A percentile compares a stretch with the other conserved stretches of the same genome.
Conservation (phyloP, 2,888 invertebrate genomes). For the Clusia tigrina region DNA sequence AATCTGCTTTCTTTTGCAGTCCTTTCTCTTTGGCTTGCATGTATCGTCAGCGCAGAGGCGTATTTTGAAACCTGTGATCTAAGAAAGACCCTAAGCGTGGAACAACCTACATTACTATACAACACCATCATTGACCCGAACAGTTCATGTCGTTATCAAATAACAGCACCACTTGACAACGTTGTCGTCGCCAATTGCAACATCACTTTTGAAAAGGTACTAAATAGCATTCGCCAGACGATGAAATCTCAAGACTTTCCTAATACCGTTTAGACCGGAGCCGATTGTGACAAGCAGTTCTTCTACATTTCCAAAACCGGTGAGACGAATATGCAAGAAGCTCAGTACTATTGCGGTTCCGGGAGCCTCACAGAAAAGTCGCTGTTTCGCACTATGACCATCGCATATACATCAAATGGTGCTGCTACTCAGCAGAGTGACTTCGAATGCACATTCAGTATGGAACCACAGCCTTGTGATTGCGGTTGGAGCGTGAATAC, state of each 20-base stretch:
- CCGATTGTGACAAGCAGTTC: slow-evolving; percentile 54
- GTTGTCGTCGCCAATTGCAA: slow-evolving; percentile 50
- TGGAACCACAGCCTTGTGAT: slow-evolving; percentile 49
- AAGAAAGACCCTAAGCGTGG: no score
- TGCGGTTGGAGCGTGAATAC: slow-evolving; percentile 60
- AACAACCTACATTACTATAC: no score
- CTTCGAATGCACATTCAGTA: slow-evolving; percentile 49
- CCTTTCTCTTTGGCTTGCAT: no score
- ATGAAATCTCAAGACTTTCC: no score
- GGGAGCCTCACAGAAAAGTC: slow-evolving; percentile 46
- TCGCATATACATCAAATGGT: slow-evolving; percentile 51
- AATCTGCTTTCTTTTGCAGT: no score
- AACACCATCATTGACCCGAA: slow-evolving; percentile 50
- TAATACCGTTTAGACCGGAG: no score
- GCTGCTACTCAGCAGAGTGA: slow-evolving; percentile 41
- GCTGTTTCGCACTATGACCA: slow-evolving; percentile 45
- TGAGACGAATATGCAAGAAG: slow-evolving; percentile 47
- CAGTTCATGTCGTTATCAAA: slow-evolving; percentile 52
- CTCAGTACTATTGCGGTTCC: slow-evolving; percentile 51
- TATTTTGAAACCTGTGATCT: no score
- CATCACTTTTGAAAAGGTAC: slow-evolving; percentile 27
- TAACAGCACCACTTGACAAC: slow-evolving; percentile 55
- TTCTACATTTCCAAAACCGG: slow-evolving; percentile 56
- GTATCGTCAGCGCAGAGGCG: no score
- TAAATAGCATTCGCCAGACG: neutral